A percentile compares a stretch with the other conserved stretches of the same genome.
Evolutionary conservation across 1,140 invertebrate species (phyloP).

Genomic region (Scaptomyza montana): DNA sequence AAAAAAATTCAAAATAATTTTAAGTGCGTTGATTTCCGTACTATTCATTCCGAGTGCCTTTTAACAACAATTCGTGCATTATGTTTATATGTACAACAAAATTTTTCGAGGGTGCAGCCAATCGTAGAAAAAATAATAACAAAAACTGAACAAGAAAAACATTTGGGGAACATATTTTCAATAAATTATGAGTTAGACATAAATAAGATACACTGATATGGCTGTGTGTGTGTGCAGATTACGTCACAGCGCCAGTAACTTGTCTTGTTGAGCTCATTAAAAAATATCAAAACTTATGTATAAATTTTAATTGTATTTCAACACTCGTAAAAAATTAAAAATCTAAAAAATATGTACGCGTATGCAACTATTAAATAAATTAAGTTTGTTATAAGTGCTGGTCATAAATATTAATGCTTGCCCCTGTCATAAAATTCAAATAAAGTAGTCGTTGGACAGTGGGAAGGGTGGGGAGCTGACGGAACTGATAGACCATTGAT

Average conservation of each 20-base stretch:
- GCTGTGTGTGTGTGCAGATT: slow-evolving; percentile 14
- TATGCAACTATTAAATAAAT: slow-evolving; percentile 77
- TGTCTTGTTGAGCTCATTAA: slow-evolving; percentile 34
- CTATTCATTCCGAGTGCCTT: neutral
- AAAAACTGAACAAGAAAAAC: slow-evolving; percentile 1
- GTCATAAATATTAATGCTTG: slow-evolving; percentile 76
- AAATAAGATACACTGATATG: slow-evolving; percentile 43
- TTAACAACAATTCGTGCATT: slow-evolving; percentile 42
- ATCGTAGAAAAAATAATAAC: slow-evolving; percentile 16
- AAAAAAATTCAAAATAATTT: slow-evolving; percentile 18
- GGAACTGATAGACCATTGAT: neutral
- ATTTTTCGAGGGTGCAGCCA: slow-evolving; percentile 21
- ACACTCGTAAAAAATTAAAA: slow-evolving; percentile 37
- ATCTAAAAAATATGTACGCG: slow-evolving; percentile 38
- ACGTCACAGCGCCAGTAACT: slow-evolving; percentile 28
- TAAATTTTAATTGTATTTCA: slow-evolving; percentile 29
- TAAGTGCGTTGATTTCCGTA: slow-evolving; percentile 26
- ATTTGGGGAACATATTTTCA: slow-evolving; percentile 38
- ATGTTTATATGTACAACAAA: slow-evolving; percentile 38
- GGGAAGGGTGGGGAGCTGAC: neutral
- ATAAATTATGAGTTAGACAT: slow-evolving; percentile 46
- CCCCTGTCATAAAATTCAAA: slow-evolving; percentile 75
- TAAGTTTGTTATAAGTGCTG: slow-evolving; percentile 82
- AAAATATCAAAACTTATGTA: slow-evolving; percentile 30
- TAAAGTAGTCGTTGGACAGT: slow-evolving; percentile 58